Percentiles rank a stretch among this genome's conserved stretches.
These are phyloP conservation scores for Neostethus bicornis DNA, from an alignment of 2,797 vertebrate species.

Conservation along the genomic window DNA sequence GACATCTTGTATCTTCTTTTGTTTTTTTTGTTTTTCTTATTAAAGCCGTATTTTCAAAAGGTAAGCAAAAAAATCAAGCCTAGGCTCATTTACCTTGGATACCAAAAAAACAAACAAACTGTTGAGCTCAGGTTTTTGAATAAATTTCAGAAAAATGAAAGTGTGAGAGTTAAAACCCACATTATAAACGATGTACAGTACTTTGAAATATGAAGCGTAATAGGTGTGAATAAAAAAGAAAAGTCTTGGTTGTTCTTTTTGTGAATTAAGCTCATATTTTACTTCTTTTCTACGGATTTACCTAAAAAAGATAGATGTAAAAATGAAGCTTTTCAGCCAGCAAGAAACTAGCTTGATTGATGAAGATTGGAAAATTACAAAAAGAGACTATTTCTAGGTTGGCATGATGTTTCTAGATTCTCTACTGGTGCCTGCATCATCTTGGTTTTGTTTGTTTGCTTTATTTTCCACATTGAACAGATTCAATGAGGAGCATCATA, in stretches of 20 bases:
- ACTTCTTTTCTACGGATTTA: background rate
- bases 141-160: too few relatives aligned
- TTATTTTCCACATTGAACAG: slow-evolving; percentile 2
- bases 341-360: background rate
- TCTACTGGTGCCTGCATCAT: slow-evolving; percentile 1
- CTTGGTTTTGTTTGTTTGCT: background rate
- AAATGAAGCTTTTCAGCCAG: background rate
- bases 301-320: background rate
- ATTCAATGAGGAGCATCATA: slow-evolving; percentile 9
- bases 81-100: background rate
- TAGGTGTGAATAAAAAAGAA: too few relatives aligned
- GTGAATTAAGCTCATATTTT: background rate
- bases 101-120: too few relatives aligned
- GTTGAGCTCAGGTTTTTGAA: too few relatives aligned
- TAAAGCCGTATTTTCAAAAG: slow-evolving; percentile 8
- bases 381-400: background rate
- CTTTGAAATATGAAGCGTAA: too few relatives aligned
- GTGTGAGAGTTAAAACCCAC: too few relatives aligned
- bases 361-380: background rate
- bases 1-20: slow-evolving; percentile 29
- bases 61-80: background rate
- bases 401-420: slow-evolving; percentile 1
- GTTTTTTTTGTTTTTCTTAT: background rate
- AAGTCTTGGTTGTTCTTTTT: too few relatives aligned
- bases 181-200: too few relatives aligned